Base-by-base conservation (phyloP, 2,888 invertebrate genomes). In the Meloe dianella region DNA sequence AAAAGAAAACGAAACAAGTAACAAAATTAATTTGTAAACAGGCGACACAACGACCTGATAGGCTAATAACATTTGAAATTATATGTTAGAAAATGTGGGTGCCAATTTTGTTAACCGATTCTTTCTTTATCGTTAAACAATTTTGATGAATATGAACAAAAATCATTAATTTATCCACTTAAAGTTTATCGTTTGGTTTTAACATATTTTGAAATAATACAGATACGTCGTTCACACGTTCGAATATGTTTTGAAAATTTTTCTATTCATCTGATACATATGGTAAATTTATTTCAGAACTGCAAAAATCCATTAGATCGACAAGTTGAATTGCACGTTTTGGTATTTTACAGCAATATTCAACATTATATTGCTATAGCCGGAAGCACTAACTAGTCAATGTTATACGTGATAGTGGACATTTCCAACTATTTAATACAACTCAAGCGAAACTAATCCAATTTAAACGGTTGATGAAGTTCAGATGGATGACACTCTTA, bases 1-100 rank as follows among this genome's bases (percentile, higher is more conserved):
- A 10, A 47, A 47, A 61, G 66, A 74, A 73, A 73, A 63, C 12
- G 22, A 32, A 41, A 57, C 35, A 65, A 57, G 60, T 64, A 64
- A 67, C 64, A 32, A 61, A 66, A 65, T 65, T 63, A 67, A 3
- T 67, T 69, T 67, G 67, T 69, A 69, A 66, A 65, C 64, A 57
- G 63, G 54, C 57, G 38, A 60, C 68, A 60, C 68, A 54, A 22
- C 20, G 32, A 60, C 35, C 60, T n/a, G n/a, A n/a, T n/a, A n/a
- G n/a, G n/a, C n/a, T 9, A 20, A 32, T 35, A 38, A 24, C 38
- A 66, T 29, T 57, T 54, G 58, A 66, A 68, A 68, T 68, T 66
- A 68, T 63, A 61, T 68, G 68, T 66, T 68, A 66, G 38, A 7
- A n/a, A 57, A 10, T 41, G 38, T 57, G 51, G 65, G 41, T 68